These are phyloP conservation scores for Cryptotermes secundus DNA, from an alignment of 1,140 invertebrate species.

Conservation along the genomic window DNA sequence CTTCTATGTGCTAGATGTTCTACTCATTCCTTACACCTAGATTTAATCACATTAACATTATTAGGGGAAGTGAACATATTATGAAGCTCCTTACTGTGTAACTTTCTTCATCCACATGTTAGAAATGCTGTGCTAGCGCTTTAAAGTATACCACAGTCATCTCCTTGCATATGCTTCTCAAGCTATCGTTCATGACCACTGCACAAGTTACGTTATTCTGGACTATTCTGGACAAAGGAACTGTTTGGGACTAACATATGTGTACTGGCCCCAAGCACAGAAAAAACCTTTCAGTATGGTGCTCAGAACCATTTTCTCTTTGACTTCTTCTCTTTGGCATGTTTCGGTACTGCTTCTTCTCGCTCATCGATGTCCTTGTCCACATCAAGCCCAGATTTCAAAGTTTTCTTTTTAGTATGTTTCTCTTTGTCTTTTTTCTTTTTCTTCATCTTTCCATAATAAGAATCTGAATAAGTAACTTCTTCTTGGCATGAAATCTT, in stretches of 20 bases:
- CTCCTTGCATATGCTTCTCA: neutral
- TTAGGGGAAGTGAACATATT: too few species aligned
- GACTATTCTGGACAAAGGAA: neutral
- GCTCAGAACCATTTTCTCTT: conserved; percentile 36
- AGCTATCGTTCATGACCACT: neutral
- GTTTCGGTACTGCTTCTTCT: conserved; percentile 5
- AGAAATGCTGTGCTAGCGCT: too few species aligned
- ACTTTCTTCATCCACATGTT: too few species aligned
- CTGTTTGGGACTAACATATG: too few species aligned
- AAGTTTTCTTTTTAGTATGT: conserved; percentile 36
- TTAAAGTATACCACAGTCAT: neutral
- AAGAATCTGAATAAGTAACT: neutral
- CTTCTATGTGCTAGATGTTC: too few species aligned
- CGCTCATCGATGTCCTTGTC: conserved; percentile 44
- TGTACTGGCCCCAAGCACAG: neutral
- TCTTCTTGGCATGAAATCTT: neutral
- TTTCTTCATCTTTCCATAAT: conserved; percentile 36
- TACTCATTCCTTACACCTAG: too few species aligned
- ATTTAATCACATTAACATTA: too few species aligned
- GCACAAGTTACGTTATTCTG: neutral
- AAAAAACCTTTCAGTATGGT: neutral
- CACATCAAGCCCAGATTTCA: conserved; percentile 40
- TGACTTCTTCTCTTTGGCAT: conserved; percentile 24
- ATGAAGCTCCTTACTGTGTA: too few species aligned
- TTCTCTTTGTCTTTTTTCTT: conserved; percentile 43